Conservation (phyloP, 2,797 vertebrate species). For the Gadopsis marmoratus region DNA sequence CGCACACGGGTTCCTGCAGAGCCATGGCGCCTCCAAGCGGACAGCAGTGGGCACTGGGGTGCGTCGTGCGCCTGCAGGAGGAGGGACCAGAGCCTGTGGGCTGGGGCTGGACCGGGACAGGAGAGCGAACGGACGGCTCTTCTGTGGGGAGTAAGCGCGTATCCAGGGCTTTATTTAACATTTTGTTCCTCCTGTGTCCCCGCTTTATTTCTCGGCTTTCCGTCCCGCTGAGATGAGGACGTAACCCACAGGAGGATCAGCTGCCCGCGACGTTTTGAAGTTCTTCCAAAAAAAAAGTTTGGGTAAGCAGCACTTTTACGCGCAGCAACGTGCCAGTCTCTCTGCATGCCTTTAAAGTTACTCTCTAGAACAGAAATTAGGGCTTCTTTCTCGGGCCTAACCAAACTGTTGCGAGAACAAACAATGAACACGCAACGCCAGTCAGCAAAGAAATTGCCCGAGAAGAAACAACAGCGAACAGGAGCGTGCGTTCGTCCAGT, state of each 20-base stretch:
- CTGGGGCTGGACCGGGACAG: conserved; percentile 71
- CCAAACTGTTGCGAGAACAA: background rate
- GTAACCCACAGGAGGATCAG: conserved; percentile 55
- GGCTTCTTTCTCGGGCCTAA: background rate
- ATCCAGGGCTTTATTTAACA: conserved; percentile 68
- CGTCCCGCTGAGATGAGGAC: conserved; percentile 67
- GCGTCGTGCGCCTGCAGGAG: conserved; percentile 60
- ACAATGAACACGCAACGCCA: background rate
- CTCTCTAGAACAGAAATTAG: background rate
- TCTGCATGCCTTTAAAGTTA: conserved; percentile 1
- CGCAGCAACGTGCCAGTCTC: conserved; percentile 31
- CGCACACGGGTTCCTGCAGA: conserved; percentile 62
- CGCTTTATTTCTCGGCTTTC: conserved; percentile 22
- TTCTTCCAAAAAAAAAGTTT: conserved; percentile 62
- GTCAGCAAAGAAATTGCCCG: background rate
- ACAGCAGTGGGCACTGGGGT: conserved; percentile 16
- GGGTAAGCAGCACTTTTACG: conserved; percentile 76
- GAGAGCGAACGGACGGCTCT: conserved; percentile 72
- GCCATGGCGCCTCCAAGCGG: conserved; percentile 80
- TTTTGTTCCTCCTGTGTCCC: conserved; percentile 27
- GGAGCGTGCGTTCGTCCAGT: background rate
- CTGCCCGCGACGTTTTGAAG: conserved; percentile 48
- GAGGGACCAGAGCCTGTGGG: conserved; percentile 66
- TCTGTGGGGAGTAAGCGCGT: conserved; percentile 72
- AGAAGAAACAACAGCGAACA: background rate